A percentile compares a stretch with the other conserved stretches of the same genome.
Conservation (phyloP, 2,888 invertebrate species). For the Tribolium freemani region DNA sequence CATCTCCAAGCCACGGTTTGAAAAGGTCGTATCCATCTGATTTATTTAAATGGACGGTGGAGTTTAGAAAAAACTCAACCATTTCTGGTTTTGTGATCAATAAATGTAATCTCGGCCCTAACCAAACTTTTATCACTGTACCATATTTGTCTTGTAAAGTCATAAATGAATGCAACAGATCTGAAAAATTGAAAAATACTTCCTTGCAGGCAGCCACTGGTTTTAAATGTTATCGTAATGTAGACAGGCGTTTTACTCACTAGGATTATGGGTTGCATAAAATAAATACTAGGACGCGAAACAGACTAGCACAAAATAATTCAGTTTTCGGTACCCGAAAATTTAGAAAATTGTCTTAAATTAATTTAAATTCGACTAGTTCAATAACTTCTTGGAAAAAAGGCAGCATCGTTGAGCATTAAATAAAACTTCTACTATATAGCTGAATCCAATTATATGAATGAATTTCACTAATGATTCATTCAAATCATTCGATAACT, state of each 20-base stretch:
- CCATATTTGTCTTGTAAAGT: conserved; percentile 53
- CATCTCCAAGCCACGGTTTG: conserved; percentile 59
- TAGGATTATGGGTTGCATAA: neutral
- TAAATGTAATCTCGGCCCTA: conserved; percentile 52
- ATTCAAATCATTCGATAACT: too few relatives aligned
- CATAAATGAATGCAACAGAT: conserved; percentile 51
- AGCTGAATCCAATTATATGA: too few relatives aligned
- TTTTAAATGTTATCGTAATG: neutral
- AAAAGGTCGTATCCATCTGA: conserved; percentile 57
- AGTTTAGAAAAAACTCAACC: conserved; percentile 53
- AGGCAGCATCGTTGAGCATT: too few relatives aligned
- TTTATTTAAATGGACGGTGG: conserved; percentile 54
- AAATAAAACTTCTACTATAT: too few relatives aligned
- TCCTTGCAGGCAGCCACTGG: too few relatives aligned
- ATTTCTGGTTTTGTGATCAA: conserved; percentile 56
- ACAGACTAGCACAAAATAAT: too few relatives aligned
- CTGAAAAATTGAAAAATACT: conserved; percentile 41
- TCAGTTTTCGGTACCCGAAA: too few relatives aligned
- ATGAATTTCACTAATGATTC: too few relatives aligned
- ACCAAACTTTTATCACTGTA: conserved; percentile 55
- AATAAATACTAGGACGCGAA: neutral
- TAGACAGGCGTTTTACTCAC: neutral
- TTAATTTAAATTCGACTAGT: too few relatives aligned
- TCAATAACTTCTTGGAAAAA: too few relatives aligned
- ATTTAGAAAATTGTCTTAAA: too few relatives aligned